Base-by-base conservation (phyloP, 2,888 invertebrate species). In the Melangyna quadrimaculata region DNA sequence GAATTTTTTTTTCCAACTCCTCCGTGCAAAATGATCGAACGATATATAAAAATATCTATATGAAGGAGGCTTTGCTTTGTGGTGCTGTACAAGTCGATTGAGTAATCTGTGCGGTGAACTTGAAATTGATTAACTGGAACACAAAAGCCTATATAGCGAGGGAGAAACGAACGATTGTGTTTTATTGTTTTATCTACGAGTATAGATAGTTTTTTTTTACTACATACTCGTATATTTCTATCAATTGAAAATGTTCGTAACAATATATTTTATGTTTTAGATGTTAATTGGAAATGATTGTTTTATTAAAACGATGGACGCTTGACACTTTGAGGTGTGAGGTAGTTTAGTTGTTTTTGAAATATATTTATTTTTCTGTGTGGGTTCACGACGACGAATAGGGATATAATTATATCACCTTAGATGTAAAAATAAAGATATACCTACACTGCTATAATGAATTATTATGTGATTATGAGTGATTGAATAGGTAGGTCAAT, bases 91-190 rank as follows among this genome's bases (percentile, higher is more conserved):
- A 72, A 83, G 79, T 74, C 84, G 84, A 84, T 84, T 84, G 80
- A 84, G 84, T 80, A 84, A 84, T 84, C 71, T 79, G 71, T 75
- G 75, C 79, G 75, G 43, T 84, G 84, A 84, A 84, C 84, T 84
- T 84, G 84, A 84, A 83, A 80, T 80, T 84, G 80, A 84, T 84
- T 79, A 84, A 84, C 84, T 84, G 75, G 84, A 69, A 84, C 84
- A 75, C 53, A 32, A 57, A 9, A 12, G 59, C 69, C 14, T 22
- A n/a, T n/a, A n/a, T n/a, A n/a, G n/a, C n/a, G 59, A 79, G 79
- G 40, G 74, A 45, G 24, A 37, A 32, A 14, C 29, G 40, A 2
- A 17, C 10, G 3, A 22, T 51, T 24, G 3, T 32, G 27, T 61
- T 70, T 53, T 32, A 45, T 78, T 59, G 29, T 74, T 83, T 55